Conservation (phyloP, 2,113 vertebrate genomes). For the Serinus canaria region DNA sequence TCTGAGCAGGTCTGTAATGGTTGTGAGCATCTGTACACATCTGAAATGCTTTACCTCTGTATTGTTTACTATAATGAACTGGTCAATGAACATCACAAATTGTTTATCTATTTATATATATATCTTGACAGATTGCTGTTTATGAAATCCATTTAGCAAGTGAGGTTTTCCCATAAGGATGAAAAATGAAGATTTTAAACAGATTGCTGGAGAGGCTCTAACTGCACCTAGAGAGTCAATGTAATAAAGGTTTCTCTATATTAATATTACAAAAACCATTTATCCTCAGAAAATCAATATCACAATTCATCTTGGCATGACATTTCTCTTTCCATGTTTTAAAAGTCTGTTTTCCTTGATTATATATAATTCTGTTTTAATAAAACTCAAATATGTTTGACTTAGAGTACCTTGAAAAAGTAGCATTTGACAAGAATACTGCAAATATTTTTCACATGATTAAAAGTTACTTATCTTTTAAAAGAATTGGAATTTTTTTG, state of each 20-base stretch:
- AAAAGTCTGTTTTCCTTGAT: conserved; percentile 70
- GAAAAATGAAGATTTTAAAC: conserved; percentile 87
- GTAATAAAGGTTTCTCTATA: conserved; percentile 89
- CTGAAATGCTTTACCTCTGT: conserved; percentile 31
- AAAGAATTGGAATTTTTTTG: neutral
- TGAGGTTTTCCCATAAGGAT: conserved; percentile 80
- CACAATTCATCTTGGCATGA: conserved; percentile 77
- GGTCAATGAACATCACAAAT: conserved; percentile 82
- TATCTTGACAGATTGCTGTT: conserved; percentile 79
- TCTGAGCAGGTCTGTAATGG: neutral
- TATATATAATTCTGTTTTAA: conserved; percentile 70
- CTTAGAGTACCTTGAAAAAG: conserved; percentile 3
- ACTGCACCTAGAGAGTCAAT: conserved; percentile 79
- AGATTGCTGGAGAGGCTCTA: conserved; percentile 79
- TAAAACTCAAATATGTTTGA: conserved; percentile 65
- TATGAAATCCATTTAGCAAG: conserved; percentile 82
- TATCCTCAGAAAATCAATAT: conserved; percentile 87
- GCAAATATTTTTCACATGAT: conserved; percentile 18
- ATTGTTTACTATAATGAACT: conserved; percentile 76
- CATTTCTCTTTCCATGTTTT: conserved; percentile 69
- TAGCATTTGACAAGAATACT: conserved; percentile 21
- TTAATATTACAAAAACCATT: conserved; percentile 91
- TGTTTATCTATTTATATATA: conserved; percentile 84
- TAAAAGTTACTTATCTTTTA: conserved; percentile 10
- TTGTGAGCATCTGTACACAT: neutral